Conservation (phyloP, 2,888 invertebrate species). For the Cantharis rufa region DNA sequence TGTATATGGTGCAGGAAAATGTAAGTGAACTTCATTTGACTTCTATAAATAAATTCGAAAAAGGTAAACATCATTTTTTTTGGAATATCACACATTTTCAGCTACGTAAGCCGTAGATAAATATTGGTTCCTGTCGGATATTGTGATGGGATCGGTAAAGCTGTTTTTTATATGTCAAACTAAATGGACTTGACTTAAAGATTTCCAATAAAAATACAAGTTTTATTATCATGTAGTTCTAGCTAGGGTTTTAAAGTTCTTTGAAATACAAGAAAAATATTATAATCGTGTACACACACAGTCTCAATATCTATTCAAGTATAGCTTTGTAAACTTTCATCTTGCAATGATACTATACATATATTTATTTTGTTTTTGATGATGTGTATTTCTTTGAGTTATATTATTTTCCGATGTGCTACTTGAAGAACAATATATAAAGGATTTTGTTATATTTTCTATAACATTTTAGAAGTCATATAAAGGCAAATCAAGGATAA, state of each 20-base stretch:
- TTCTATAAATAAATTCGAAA: conserved; percentile 35
- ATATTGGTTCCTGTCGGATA: conserved; percentile 48
- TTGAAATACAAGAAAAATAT: not conserved
- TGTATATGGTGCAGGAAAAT: conserved; percentile 83
- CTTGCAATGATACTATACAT: conserved; percentile 13
- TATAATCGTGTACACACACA: conserved; percentile 18
- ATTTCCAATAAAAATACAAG: conserved; percentile 38
- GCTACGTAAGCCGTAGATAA: conserved; percentile 46
- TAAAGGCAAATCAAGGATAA: not conserved
- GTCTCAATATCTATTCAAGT: conserved; percentile 22
- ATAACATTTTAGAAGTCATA: not conserved
- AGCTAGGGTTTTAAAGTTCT: not conserved
- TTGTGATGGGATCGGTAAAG: conserved; percentile 41
- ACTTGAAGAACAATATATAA: conserved; percentile 4
- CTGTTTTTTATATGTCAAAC: conserved; percentile 37
- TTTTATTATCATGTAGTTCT: conserved; percentile 30
- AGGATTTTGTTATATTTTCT: conserved; percentile 11
- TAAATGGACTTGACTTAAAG: conserved; percentile 36
- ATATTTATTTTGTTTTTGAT: conserved; percentile 21
- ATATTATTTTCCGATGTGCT: not conserved
- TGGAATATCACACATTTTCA: conserved; percentile 43
- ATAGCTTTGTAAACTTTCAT: conserved; percentile 18
- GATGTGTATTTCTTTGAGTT: conserved; percentile 15
- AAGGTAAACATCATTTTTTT: conserved; percentile 41
- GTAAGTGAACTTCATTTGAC: conserved; percentile 59